Evolutionary conservation across 2,797 vertebrate genomes (phyloP).

Genomic region (Prunella strophiata): DNA sequence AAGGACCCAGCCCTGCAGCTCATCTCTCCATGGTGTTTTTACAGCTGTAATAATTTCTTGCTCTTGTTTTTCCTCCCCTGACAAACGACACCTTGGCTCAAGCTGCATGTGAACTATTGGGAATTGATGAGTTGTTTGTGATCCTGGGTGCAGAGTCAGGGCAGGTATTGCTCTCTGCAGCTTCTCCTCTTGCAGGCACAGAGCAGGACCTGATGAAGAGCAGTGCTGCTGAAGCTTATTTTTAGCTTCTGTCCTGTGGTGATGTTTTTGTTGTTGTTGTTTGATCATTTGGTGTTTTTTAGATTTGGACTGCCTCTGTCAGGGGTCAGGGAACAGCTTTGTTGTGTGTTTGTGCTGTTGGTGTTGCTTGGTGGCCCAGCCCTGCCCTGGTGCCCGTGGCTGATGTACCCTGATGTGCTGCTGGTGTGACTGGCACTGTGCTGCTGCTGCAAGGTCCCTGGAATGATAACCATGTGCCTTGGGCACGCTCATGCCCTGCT

Average conservation of each 20-base stretch:
- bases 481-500: not conserved
- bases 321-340: not conserved
- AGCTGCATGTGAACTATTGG: not conserved
- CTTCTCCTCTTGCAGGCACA: not conserved
- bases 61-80: not conserved
- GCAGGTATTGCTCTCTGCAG: not conserved
- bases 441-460: not conserved
- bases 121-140: not conserved
- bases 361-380: not conserved
- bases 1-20: not conserved
- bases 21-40: fast-evolving
- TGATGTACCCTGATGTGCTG: fast-evolving
- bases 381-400: not conserved
- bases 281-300: not conserved
- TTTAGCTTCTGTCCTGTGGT: not conserved
- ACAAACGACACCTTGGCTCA: not conserved
- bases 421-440: not conserved
- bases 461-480: not conserved
- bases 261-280: not conserved
- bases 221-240: not conserved
- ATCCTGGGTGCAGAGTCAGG: not conserved
- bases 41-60: not conserved
- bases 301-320: not conserved
- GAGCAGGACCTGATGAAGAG: not conserved
- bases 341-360: not conserved